phyloP scores from a whole-genome alignment of 2,888 invertebrate genomes.

The Phania funesta region DNA sequence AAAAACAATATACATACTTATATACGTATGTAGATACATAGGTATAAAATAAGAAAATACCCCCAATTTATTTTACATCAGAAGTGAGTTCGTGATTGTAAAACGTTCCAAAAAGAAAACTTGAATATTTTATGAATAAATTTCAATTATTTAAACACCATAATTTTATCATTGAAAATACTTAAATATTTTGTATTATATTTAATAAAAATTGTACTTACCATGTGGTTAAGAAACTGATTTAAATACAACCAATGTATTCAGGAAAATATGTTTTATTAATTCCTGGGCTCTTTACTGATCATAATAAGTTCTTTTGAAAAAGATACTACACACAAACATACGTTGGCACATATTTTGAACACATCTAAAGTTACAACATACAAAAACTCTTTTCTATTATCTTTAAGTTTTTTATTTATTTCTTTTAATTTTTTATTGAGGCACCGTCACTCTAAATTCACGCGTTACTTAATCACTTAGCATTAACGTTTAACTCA shows the following conservation, averaged over 20 bases:
- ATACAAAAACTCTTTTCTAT: constrained; percentile 41
- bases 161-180: constrained; percentile 4
- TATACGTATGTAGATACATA: no score
- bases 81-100: background rate
- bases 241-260: background rate
- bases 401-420: constrained; percentile 28
- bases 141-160: constrained; percentile 6
- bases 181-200: background rate
- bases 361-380: constrained; percentile 54
- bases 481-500: constrained; percentile 52
- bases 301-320: constrained; percentile 35
- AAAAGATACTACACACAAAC: constrained; percentile 25
- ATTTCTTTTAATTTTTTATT: constrained; percentile 9
- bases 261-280: constrained; percentile 35
- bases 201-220: constrained; percentile 44
- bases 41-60: constrained; percentile 20
- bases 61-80: constrained; percentile 17
- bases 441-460: background rate
- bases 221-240: constrained; percentile 35
- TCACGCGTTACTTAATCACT: constrained; percentile 29
- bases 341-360: constrained; percentile 11
- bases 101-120: constrained; percentile 29
- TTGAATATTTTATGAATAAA: background rate
- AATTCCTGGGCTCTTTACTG: constrained; percentile 58
- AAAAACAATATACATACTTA: background rate